A percentile compares a stretch with the other conserved stretches of the same genome.
Evolutionary conservation across 2,888 invertebrate genomes (phyloP).

Genomic region (Drepanosiphum platanoidis): DNA sequence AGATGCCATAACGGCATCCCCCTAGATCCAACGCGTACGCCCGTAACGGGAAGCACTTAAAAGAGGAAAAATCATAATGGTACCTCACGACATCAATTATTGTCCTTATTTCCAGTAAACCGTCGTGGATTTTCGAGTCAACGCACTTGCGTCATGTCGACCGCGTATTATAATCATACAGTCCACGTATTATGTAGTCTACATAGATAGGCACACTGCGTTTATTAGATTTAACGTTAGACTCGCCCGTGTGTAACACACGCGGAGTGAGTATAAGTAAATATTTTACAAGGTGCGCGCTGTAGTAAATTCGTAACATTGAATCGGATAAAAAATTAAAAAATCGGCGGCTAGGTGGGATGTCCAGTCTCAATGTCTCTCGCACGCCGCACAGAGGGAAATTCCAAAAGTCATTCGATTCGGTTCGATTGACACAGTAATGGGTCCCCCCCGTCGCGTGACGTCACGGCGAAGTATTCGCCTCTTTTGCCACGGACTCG

Average conservation of each 20-base stretch:
- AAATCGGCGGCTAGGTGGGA: too few relatives aligned
- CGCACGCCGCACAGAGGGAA: neutral
- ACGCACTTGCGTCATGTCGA: too few relatives aligned
- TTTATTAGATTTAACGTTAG: neutral
- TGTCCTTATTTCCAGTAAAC: too few relatives aligned
- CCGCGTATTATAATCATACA: neutral
- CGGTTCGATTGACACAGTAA: constrained; percentile 37
- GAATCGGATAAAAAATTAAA: neutral
- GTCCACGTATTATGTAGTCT: neutral
- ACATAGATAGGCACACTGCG: neutral
- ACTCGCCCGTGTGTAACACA: neutral
- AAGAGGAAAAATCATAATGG: too few relatives aligned
- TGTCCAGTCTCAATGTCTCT: neutral
- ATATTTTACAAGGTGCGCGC: neutral
- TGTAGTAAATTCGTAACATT: too few relatives aligned
- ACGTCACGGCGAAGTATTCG: constrained; percentile 13
- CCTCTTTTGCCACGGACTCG: neutral
- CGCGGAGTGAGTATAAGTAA: neutral
- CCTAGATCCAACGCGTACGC: too few relatives aligned
- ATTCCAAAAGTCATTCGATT: constrained; percentile 32
- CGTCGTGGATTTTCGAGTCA: too few relatives aligned
- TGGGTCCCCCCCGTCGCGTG: neutral
- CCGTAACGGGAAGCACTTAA: too few relatives aligned
- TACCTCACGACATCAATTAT: too few relatives aligned
- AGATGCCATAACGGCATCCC: too few relatives aligned